Conservation (phyloP, 2,113 vertebrate species). For the Dissostichus mawsoni region DNA sequence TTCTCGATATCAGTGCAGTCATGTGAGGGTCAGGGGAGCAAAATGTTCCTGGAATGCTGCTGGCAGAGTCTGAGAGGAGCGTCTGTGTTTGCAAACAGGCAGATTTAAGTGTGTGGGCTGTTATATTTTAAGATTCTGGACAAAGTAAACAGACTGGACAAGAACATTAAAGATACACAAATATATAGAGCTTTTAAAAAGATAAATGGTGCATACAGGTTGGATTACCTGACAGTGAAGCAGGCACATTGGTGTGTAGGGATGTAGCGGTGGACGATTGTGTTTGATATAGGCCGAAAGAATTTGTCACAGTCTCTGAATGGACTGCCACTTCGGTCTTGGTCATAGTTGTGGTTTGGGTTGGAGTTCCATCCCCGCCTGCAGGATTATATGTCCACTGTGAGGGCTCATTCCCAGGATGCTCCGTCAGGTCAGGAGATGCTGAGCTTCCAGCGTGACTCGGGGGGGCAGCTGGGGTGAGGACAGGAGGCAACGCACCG, state of each 20-base stretch:
- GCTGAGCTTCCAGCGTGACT: conserved; percentile 22
- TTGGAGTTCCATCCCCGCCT: conserved; percentile 14
- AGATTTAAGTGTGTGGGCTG: conserved; percentile 24
- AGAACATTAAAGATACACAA: conserved; percentile 29
- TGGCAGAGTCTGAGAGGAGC: conserved; percentile 23
- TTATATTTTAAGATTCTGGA: conserved; percentile 54
- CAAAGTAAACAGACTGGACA: conserved; percentile 20
- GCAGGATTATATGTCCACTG: conserved; percentile 20
- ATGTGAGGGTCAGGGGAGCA: conserved; percentile 33
- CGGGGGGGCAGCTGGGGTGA: not conserved
- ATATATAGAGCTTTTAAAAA: not conserved
- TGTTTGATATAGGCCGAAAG: not conserved
- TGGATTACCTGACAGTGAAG: conserved; percentile 54
- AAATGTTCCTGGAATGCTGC: conserved; percentile 16
- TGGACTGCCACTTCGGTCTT: not conserved
- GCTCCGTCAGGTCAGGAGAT: conserved; percentile 35
- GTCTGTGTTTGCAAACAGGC: conserved; percentile 58
- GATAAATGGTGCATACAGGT: not conserved
- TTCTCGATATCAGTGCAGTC: conserved; percentile 30
- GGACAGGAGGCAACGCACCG: conserved; percentile 26
- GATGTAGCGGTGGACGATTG: conserved; percentile 15
- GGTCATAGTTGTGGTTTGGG: conserved; percentile 1
- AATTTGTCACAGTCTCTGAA: conserved; percentile 19
- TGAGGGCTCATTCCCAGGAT: conserved; percentile 17
- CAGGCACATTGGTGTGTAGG: not conserved